Conservation (phyloP, 37 sponge, comb jelly and placozoan species). For the Haliclona indistincta region DNA sequence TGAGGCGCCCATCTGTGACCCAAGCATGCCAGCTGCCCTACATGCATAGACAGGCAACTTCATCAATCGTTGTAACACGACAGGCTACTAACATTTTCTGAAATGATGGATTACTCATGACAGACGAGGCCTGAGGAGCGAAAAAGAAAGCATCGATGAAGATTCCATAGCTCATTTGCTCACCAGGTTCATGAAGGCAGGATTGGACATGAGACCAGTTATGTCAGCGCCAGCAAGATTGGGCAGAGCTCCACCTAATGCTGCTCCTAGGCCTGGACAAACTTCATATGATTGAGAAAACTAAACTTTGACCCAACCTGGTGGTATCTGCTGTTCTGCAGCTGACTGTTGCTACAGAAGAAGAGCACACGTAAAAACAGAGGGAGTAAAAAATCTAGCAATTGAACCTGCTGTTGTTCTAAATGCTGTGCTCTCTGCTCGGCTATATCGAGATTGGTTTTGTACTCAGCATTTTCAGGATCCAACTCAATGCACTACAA, state of each 20-base stretch:
- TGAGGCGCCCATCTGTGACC: background rate
- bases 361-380: too few relatives aligned
- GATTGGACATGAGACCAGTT: conserved; percentile 26
- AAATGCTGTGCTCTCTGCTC: conserved; percentile 35
- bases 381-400: too few relatives aligned
- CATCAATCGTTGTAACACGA: background rate
- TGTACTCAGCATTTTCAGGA: conserved; percentile 55
- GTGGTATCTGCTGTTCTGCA: too few relatives aligned
- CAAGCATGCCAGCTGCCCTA: background rate
- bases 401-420: too few relatives aligned
- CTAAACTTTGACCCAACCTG: too few relatives aligned
- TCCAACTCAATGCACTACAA: conserved; percentile 49
- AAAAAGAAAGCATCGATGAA: background rate
- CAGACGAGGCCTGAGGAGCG: conserved; percentile 6
- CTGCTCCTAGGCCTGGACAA: background rate
- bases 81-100: conserved; percentile 42
- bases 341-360: too few relatives aligned
- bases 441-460: conserved; percentile 14
- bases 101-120: conserved; percentile 34
- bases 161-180: background rate
- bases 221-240: conserved; percentile 13
- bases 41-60: background rate
- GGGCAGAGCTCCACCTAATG: conserved; percentile 13
- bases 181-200: conserved; percentile 69
- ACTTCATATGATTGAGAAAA: too few relatives aligned